A percentile compares a stretch with the other conserved stretches of the same genome.
These are phyloP conservation scores for Leptinotarsa undecemlineata DNA, from an alignment of 1,140 invertebrate species.

Conservation along the genomic window DNA sequence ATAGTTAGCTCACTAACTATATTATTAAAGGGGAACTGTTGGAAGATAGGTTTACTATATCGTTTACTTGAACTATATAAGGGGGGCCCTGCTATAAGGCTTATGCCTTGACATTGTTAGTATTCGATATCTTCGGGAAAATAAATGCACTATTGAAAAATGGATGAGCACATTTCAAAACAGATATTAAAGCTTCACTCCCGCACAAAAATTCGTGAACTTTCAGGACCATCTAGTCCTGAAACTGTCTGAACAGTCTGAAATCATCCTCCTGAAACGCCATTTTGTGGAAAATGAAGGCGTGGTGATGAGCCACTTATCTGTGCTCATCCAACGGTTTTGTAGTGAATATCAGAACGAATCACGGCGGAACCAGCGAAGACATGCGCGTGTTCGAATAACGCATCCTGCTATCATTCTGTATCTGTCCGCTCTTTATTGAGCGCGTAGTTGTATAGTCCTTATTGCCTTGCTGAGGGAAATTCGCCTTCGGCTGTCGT, in stretches of 20 bases:
- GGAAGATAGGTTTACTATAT: too few species aligned
- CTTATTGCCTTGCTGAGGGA: too few species aligned
- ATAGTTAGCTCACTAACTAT: too few species aligned
- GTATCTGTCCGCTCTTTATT: not conserved
- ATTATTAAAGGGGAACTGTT: too few species aligned
- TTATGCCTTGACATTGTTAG: too few species aligned
- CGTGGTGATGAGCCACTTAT: slow-evolving; percentile 24
- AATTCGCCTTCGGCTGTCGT: too few species aligned
- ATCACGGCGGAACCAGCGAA: not conserved
- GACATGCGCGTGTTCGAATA: not conserved
- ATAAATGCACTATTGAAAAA: not conserved
- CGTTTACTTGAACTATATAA: too few species aligned
- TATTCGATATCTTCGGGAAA: too few species aligned
- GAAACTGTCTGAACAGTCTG: not conserved
- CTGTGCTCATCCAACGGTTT: slow-evolving; percentile 19
- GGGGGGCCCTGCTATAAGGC: too few species aligned
- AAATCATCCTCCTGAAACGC: not conserved
- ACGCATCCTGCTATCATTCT: slow-evolving; percentile 5
- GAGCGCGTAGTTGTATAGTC: too few species aligned
- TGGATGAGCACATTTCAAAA: not conserved
- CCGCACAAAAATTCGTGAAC: not conserved
- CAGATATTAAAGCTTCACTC: not conserved
- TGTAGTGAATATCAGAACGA: not conserved
- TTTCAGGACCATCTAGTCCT: not conserved
- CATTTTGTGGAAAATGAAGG: slow-evolving; percentile 17